phyloP scores from a whole-genome alignment of 2,797 vertebrate species.

The Macropodus opercularis region DNA sequence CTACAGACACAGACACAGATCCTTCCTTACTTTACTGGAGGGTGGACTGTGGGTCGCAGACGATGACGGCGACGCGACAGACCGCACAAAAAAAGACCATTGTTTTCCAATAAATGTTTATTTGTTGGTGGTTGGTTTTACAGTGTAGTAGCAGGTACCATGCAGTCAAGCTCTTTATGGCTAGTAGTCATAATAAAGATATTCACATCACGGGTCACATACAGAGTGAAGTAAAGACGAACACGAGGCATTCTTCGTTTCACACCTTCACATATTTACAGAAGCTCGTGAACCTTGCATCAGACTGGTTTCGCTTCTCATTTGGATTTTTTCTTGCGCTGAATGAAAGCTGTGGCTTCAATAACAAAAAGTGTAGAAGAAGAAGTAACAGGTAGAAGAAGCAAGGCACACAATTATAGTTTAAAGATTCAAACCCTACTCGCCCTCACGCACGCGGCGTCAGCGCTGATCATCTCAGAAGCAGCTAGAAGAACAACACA shows the following conservation, averaged over 20 bases:
- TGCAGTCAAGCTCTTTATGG: slow-evolving; percentile 95
- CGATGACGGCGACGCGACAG: no score
- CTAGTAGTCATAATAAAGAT: slow-evolving; percentile 80
- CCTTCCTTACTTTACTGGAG: no score
- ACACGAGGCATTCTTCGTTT: slow-evolving; percentile 90
- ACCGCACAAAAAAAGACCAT: no score
- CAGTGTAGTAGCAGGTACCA: slow-evolving; percentile 85
- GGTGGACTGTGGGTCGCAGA: no score
- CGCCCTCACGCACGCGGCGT: slow-evolving; percentile 53
- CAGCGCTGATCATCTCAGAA: slow-evolving; percentile 70
- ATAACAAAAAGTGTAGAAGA: slow-evolving; percentile 88
- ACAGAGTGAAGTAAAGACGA: slow-evolving; percentile 81
- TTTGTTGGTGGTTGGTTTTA: slow-evolving; percentile 83
- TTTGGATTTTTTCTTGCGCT: slow-evolving; percentile 53
- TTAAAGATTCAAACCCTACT: slow-evolving; percentile 74
- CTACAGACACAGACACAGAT: no score
- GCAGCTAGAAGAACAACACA: slow-evolving; percentile 73
- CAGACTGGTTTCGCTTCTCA: neutral
- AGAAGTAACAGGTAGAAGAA: slow-evolving; percentile 83
- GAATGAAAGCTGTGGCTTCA: slow-evolving; percentile 84
- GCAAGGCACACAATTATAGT: slow-evolving; percentile 93
- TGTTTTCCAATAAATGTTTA: slow-evolving; percentile 90
- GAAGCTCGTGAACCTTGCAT: slow-evolving; percentile 84
- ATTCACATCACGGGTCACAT: slow-evolving; percentile 90
- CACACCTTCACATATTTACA: slow-evolving; percentile 91